These are phyloP conservation scores for Hexactinellida sp. DNA, from an alignment of 37 sponge, comb jelly and placozoan genomes.

Conservation along the genomic window DNA sequence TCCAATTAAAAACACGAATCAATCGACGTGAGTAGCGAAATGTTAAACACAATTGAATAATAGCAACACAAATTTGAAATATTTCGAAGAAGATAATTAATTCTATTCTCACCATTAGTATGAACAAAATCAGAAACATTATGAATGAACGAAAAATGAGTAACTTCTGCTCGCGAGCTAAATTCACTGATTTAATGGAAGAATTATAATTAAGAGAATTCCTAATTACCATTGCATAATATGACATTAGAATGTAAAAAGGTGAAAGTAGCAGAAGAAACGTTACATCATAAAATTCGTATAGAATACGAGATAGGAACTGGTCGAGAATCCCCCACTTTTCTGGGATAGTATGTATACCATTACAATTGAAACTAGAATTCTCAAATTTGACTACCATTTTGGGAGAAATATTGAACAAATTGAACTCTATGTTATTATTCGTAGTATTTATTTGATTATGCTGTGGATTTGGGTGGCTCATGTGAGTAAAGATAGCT, in stretches of 20 bases:
- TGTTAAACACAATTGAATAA: not conserved
- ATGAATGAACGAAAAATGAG: not conserved
- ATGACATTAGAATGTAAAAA: not conserved
- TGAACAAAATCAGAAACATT: not conserved
- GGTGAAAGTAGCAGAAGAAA: not conserved
- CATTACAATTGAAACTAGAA: not conserved
- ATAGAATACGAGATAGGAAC: too few relatives aligned
- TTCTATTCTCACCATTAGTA: not conserved
- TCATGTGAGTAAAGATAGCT: too few relatives aligned
- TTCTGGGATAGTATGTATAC: too few relatives aligned
- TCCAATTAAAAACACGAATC: not conserved
- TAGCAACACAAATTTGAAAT: not conserved
- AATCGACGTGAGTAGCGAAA: not conserved
- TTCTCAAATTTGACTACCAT: too few relatives aligned
- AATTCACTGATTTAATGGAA: not conserved
- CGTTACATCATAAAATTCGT: not conserved
- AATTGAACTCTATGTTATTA: too few relatives aligned
- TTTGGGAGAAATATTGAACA: too few relatives aligned
- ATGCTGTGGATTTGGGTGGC: not conserved
- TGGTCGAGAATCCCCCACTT: too few relatives aligned
- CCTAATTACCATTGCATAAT: not conserved
- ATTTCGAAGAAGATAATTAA: not conserved
- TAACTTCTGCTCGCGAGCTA: not conserved
- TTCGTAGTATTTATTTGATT: too few relatives aligned
- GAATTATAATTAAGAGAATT: not conserved